A percentile compares a stretch with the other conserved stretches of the same genome.
Conservation (phyloP, 2,888 invertebrate genomes). For the Melinopterus prodromus region DNA sequence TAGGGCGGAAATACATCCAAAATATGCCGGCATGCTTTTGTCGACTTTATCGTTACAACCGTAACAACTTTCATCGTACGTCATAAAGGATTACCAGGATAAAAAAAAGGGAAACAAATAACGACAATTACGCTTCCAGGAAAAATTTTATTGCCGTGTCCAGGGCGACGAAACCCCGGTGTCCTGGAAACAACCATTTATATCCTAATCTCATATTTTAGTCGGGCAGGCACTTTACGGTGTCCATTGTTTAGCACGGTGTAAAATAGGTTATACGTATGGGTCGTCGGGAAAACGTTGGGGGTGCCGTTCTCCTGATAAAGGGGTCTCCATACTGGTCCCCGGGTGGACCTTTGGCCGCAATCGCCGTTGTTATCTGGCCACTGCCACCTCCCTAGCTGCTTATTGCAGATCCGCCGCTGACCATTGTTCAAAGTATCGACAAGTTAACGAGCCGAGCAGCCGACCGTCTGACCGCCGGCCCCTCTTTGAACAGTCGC, state of each 20-base stretch:
- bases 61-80: background rate
- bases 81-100: constrained; percentile 4
- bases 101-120: background rate
- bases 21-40: background rate
- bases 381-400: constrained; percentile 44
- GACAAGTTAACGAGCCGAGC: background rate
- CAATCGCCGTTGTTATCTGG: constrained; percentile 56
- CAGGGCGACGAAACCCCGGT: background rate
- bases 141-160: background rate
- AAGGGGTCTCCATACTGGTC: constrained; percentile 50
- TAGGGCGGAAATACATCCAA: background rate
- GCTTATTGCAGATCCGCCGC: constrained; percentile 39
- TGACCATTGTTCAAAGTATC: constrained; percentile 1
- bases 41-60: background rate
- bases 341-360: constrained; percentile 50
- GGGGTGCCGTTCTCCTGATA: constrained; percentile 48
- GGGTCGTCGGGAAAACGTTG: constrained; percentile 27
- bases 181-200: background rate
- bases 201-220: constrained; percentile 4
- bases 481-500: background rate
- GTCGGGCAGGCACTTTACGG: background rate
- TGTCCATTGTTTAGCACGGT: background rate
- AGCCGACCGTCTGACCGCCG: background rate
- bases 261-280: background rate
- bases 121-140: background rate